Base-by-base conservation (phyloP, 2,888 invertebrate species). In the Orthosia incerta region DNA sequence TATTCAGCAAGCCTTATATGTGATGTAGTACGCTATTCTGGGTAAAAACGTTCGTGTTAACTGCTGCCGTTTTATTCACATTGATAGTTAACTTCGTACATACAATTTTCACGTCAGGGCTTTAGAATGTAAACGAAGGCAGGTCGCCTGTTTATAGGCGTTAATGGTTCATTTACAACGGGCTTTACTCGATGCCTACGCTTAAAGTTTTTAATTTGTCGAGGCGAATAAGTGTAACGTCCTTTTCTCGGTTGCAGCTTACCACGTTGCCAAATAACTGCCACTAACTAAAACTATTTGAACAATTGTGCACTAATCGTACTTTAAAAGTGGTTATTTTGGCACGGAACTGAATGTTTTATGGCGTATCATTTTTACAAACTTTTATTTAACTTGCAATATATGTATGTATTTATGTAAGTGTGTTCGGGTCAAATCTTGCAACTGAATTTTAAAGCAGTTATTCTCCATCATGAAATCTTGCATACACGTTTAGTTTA, bases 1-100 rank as follows among this genome's bases (percentile, higher is more conserved):
- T 74, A 75, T 81, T 79, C 82, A 66, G 73, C 71, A 71, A 79
- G 53, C 60, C 69, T 69, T 78, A 76, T 80, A 71, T 63, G 73
- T 74, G 50, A 39, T 64, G 67, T 78, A 69, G 67, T 70, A 64
- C 68, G 65, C 71, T 67, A 59, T 77, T 79, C 63, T 65, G 23
- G 48, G 71, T 59, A 63, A 62, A 71, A 78, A 84, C 53, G 71
- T 84, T 71, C 74, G 59, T 83, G 82, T 68, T 81, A 86, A 86
- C 78, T 73, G 73, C 76, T 31, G 62, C 55, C 46, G 61, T 71
- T 76, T 70, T 79, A 71, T 79, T 79, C 68, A 62, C 59, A 71
- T 64, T 48, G 53, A 70, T 60, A 68, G 57, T 62, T 78, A 57
- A 69, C 51, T 70, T 55, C 48, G 60, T 67, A 61, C 80, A 67